These are phyloP conservation scores for Catharus fuscescens DNA, from an alignment of 2,113 vertebrate genomes.

Conservation along the genomic window DNA sequence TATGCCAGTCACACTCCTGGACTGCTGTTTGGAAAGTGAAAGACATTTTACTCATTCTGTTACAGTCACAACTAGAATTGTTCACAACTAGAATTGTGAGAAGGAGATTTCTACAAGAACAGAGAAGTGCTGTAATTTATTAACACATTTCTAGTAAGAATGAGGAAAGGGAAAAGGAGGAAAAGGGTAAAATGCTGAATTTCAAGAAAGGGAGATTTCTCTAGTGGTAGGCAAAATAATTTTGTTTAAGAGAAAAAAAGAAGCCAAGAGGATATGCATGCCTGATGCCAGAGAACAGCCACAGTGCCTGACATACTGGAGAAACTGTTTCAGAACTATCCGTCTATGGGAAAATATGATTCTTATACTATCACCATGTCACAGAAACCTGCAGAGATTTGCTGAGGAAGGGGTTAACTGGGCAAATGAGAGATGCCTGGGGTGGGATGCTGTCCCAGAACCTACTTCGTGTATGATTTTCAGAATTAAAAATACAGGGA, in stretches of 20 bases:
- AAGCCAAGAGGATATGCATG: slow-evolving; percentile 72
- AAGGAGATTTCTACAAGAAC: neutral
- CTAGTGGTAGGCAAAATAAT: slow-evolving; percentile 58
- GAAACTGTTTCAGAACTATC: slow-evolving; percentile 72
- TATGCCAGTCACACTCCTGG: neutral
- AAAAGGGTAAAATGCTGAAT: slow-evolving; percentile 35
- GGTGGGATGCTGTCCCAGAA: slow-evolving; percentile 37
- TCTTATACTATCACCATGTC: slow-evolving; percentile 66
- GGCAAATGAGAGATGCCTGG: slow-evolving; percentile 54
- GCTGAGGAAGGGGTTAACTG: slow-evolving; percentile 60
- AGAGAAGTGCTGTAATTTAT: neutral
- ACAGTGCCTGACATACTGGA: slow-evolving; percentile 70
- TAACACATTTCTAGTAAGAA: neutral
- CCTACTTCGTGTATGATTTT: slow-evolving; percentile 20
- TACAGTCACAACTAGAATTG: neutral
- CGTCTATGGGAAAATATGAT: slow-evolving; percentile 76
- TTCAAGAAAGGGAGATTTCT: slow-evolving; percentile 45
- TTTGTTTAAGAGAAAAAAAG: slow-evolving; percentile 55
- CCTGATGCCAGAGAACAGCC: slow-evolving; percentile 71
- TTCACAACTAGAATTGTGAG: neutral
- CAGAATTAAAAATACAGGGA: neutral
- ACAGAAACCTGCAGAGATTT: slow-evolving; percentile 51
- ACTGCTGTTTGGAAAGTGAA: neutral
- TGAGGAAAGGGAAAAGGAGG: neutral
- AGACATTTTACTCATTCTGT: neutral